Conservation (phyloP, 2,113 vertebrate genomes). For the Manacus vitellinus region DNA sequence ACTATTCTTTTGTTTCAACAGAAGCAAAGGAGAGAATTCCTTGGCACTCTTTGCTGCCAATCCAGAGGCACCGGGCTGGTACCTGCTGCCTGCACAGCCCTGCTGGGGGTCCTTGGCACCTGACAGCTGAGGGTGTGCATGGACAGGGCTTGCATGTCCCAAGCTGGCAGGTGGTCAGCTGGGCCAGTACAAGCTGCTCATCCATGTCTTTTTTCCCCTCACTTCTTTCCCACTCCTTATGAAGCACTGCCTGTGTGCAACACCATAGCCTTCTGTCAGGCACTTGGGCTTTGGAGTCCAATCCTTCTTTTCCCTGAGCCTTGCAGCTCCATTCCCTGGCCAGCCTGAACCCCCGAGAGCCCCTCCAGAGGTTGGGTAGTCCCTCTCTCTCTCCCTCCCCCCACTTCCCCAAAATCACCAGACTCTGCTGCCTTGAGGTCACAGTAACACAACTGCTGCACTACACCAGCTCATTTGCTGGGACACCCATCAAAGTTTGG, state of each 20-base stretch:
- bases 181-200: neutral
- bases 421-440: neutral
- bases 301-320: neutral
- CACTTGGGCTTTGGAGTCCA: neutral
- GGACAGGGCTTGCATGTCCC: neutral
- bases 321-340: neutral
- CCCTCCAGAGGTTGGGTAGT: neutral
- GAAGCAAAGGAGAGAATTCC: neutral
- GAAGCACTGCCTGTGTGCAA: neutral
- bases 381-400: neutral
- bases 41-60: neutral
- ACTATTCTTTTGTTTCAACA: neutral
- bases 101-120: neutral
- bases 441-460: too few relatives aligned
- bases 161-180: neutral
- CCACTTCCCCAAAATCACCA: neutral
- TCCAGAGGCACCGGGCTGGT: neutral
- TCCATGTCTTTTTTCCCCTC: neutral
- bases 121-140: neutral
- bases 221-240: neutral
- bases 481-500: neutral
- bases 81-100: neutral
- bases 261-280: neutral
- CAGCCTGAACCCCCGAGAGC: neutral
- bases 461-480: neutral